Conservation (phyloP, 2,797 vertebrate species). For the Anguilla obscura region DNA sequence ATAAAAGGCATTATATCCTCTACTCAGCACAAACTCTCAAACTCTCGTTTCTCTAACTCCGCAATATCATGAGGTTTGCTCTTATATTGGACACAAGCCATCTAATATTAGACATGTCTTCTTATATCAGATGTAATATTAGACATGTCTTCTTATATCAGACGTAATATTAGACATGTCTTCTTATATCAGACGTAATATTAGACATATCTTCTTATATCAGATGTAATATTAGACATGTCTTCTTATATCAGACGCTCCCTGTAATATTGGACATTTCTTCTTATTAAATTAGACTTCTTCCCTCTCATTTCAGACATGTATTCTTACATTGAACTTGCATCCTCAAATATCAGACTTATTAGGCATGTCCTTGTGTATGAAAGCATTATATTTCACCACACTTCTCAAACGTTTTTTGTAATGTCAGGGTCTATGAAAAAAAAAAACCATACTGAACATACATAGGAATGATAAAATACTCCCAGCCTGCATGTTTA, state of each 20-base stretch:
- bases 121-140: no score
- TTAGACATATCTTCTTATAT: no score
- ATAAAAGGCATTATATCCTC: no score
- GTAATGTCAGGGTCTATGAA: neutral
- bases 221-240: no score
- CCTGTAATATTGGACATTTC: neutral
- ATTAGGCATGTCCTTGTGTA: neutral
- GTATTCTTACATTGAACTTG: neutral
- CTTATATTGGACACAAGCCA: neutral
- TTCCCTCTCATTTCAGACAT: neutral
- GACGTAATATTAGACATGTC: no score
- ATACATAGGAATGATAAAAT: neutral
- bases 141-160: no score
- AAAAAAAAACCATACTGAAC: neutral
- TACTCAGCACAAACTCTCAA: neutral
- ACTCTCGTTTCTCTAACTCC: neutral
- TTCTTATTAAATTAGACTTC: neutral
- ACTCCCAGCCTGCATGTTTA: neutral
- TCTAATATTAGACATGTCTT: neutral
- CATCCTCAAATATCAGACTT: neutral
- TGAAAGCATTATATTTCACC: neutral
- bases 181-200: no score
- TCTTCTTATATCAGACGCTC: neutral
- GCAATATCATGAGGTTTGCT: neutral
- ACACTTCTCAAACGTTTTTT: neutral